Base-by-base conservation (phyloP, 2,888 invertebrate species). In the Melanchra persicariae region DNA sequence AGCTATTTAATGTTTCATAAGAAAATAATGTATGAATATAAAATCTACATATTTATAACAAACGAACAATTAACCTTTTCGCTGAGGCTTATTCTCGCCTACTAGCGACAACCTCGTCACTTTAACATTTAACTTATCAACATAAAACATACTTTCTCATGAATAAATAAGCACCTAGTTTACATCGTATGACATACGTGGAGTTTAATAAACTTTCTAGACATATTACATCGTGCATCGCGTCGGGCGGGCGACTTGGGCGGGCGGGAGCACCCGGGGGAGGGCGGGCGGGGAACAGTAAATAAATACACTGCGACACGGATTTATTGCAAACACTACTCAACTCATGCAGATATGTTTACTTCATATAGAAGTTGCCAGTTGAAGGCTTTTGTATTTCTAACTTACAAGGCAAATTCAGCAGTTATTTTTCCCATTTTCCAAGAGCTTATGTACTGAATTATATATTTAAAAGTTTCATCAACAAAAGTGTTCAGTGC, bases 271-370 rank as follows among this genome's bases (percentile, higher is more conserved):
- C 34, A n/a, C 43, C 37, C 10, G 66, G 70, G 58, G 58, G 70
- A 26, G 73, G 71, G 78, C 71, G 45, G 76, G 70, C 77, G 87
- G 85, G 82, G 71, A 72, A 83, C 85, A 90, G 92, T 93, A 94
- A 94, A 94, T 95, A 95, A 94, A 94, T 94, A 94, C 89, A 92
- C 87, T 87, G 88, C 89, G 91, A 92, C 92, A 89, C 87, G 90
- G 93, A 95, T 95, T 95, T 95, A 95, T 95, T 93, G 92, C 94
- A 89, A 91, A 90, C 91, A 91, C 91, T 92, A 89, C 85, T 87
- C 83, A 79, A 84, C 84, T 85, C 82, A 85, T 85, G 85, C 82
- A 87, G 79, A 87, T 83, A 88, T 84, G 82, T 85, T 82, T 80
- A 82, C 77, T 79, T 74, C 66, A 77, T 77, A 77, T 70, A 79